These are phyloP conservation scores for Cyanoliseus patagonus DNA, from an alignment of 2,113 vertebrate genomes.

Conservation along the genomic window DNA sequence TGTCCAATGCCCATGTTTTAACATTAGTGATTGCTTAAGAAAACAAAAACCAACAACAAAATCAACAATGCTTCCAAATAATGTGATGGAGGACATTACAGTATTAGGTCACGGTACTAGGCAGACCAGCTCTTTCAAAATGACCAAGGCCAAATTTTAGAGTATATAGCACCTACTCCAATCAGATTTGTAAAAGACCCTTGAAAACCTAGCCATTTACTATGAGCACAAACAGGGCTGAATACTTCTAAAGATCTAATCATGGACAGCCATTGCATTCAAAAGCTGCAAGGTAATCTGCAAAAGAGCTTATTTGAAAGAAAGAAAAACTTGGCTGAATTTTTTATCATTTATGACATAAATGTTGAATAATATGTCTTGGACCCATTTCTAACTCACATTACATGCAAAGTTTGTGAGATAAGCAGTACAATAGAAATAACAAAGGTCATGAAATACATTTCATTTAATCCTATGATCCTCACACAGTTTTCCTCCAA, in stretches of 20 bases:
- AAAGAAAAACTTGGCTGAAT: not conserved
- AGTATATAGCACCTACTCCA: not conserved
- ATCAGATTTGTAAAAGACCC: not conserved
- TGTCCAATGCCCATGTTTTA: slow-evolving; percentile 90
- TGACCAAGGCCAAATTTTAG: not conserved
- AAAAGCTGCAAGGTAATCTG: not conserved
- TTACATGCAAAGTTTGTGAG: not conserved
- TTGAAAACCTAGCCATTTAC: not conserved
- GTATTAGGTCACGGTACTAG: not conserved
- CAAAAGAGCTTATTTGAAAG: not conserved
- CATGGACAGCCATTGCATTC: not conserved
- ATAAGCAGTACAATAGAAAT: not conserved
- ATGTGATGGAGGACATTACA: not conserved
- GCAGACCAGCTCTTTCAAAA: not conserved
- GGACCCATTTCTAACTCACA: not conserved
- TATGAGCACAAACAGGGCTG: not conserved
- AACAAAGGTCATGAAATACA: not conserved
- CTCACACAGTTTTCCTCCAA: not conserved
- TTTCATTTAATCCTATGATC: not conserved
- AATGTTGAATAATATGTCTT: not conserved
- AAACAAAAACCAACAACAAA: slow-evolving; percentile 1
- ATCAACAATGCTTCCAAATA: not conserved
- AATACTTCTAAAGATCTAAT: not conserved
- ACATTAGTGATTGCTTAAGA: slow-evolving; percentile 82
- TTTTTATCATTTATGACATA: not conserved